phyloP scores from a whole-genome alignment of 2,888 invertebrate species.

The Drosophila anomalata region DNA sequence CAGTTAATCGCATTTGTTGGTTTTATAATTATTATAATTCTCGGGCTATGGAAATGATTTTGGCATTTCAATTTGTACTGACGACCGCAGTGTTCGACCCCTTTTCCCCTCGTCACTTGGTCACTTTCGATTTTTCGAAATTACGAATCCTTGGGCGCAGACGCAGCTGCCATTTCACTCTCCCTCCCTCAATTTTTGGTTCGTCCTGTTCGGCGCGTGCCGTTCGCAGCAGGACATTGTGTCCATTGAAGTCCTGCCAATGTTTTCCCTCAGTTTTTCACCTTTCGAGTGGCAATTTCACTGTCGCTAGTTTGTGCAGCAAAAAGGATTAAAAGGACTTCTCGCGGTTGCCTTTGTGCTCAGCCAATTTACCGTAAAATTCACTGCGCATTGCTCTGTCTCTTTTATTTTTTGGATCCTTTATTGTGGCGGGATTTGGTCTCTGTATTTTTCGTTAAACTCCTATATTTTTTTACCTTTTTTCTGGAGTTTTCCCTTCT shows the following conservation, averaged over 20 bases:
- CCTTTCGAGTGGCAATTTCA: conserved; percentile 70
- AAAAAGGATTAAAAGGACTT: conserved; percentile 63
- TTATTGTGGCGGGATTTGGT: conserved; percentile 38
- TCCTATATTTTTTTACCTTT: conserved; percentile 24
- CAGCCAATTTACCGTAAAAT: conserved; percentile 70
- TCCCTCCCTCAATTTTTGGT: not conserved
- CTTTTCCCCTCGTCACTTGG: conserved; percentile 44
- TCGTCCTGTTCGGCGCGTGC: conserved; percentile 54
- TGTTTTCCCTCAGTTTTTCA: conserved; percentile 69
- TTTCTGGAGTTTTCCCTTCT: conserved; percentile 45
- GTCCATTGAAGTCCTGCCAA: conserved; percentile 34
- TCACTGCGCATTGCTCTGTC: conserved; percentile 29
- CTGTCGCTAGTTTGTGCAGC: conserved; percentile 23
- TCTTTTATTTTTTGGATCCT: conserved; percentile 20
- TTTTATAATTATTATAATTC: conserved; percentile 72
- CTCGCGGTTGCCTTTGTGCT: conserved; percentile 56
- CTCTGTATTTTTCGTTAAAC: conserved; percentile 14
- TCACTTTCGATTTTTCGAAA: conserved; percentile 33
- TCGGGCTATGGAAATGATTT: conserved; percentile 61
- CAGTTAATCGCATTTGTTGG: conserved; percentile 72
- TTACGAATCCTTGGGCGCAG: conserved; percentile 27
- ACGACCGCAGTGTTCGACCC: conserved; percentile 67
- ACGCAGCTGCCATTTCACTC: conserved; percentile 59
- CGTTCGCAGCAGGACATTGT: conserved; percentile 59
- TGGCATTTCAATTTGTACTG: conserved; percentile 68